phyloP scores from a whole-genome alignment of 2,797 vertebrate species.

The Urosaurus nigricauda region DNA sequence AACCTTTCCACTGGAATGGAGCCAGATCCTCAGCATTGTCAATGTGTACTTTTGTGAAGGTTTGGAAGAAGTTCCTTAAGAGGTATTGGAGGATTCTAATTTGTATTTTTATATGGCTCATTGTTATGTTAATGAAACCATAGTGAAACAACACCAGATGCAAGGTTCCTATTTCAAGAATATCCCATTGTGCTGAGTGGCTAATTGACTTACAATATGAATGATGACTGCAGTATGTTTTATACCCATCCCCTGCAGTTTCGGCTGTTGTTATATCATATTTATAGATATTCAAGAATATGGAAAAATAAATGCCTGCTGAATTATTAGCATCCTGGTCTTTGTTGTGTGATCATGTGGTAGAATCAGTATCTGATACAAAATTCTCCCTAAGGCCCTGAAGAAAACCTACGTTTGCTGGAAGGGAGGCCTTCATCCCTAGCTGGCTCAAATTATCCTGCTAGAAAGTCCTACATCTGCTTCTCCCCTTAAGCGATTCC shows the following conservation, averaged over 20 bases:
- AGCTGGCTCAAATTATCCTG: not conserved
- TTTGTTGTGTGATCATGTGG: not conserved
- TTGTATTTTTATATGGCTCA: conserved; percentile 30
- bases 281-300: conserved; percentile 23
- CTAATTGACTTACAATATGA: conserved; percentile 35
- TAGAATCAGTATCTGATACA: not conserved
- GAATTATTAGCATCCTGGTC: not conserved
- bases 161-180: conserved; percentile 24
- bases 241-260: conserved; percentile 8
- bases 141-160: not conserved
- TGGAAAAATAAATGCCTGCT: not conserved
- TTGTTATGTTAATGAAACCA: conserved; percentile 32
- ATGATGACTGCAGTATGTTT: conserved; percentile 15
- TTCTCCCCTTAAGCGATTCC: not conserved
- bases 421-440: not conserved
- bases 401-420: not conserved
- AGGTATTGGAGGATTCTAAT: conserved; percentile 13
- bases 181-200: conserved; percentile 27
- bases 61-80: conserved; percentile 42
- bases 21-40: conserved; percentile 32
- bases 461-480: not conserved
- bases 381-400: not conserved
- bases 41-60: conserved; percentile 23
- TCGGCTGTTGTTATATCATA: conserved; percentile 38
- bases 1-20: conserved; percentile 47